Evolutionary conservation across 30 jellyfish, hydroid and myxozoan species (phyloP), one percentile per base, ranked within the genome.

Genomic region (Turritopsis dohrnii): DNA sequence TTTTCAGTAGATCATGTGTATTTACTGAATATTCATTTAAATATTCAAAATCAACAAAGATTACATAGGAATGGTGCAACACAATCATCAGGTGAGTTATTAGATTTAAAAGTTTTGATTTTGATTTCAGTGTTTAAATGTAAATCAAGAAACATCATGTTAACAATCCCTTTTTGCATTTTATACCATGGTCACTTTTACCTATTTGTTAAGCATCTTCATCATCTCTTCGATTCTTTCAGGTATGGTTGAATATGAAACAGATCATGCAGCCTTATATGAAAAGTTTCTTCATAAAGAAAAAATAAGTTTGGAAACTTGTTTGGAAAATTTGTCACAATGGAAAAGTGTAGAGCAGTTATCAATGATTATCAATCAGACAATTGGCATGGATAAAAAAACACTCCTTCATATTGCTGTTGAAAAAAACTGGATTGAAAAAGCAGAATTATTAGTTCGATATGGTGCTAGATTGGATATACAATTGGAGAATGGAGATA

Each of bases 391-490:
- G 60, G 60, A 41, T 41, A 41, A 41, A 41, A 41, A 41, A 69
- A 69, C 77, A 9, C 30, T 69, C 31, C 77, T 69, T n/a, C 22
- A 69, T 19, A n/a, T 69, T 23, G 28, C 31, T 69, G 77, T 19
- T 9, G 30, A 69, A 27, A 69, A 69, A 69, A 69, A 69, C 28
- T 23, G 9, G 31, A 69, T 23, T 23, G 23, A 69, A n/a, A 19
- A 69, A 27, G 60, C 60, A 41, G 77, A 69, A 69, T 8, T 69
- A 69, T 27, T 69, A 19, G 30, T 69, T 7, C 28, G 77, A 27
- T 69, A n/a, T 69, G 77, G 77, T 9, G 77, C 77, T 27, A n/a
- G 17, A 69, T 23, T 69, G 0, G 77, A 69, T 69, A 69, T n/a
- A 7, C 77, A 27, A 69, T 17, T n/a, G 30, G 77, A 69, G 77